Conservation (phyloP, 2,113 vertebrate genomes). For the Syngnathus scovelli region DNA sequence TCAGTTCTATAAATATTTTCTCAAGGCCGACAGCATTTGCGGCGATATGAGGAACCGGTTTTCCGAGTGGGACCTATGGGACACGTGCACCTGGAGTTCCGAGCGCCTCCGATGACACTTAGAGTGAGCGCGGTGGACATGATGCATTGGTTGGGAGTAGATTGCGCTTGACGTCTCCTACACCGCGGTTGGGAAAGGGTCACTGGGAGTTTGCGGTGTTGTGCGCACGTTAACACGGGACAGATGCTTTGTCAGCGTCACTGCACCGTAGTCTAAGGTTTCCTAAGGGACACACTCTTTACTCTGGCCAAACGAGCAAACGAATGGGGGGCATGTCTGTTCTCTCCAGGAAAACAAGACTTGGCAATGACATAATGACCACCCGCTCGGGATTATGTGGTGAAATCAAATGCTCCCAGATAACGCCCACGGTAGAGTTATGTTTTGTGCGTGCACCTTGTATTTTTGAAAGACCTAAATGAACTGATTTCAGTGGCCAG, state of each 20-base stretch:
- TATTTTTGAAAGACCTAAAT: slow-evolving; percentile 24
- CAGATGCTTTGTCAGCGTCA: slow-evolving; percentile 66
- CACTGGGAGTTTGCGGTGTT: slow-evolving; percentile 31
- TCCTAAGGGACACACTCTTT: slow-evolving; percentile 40
- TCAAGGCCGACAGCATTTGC: slow-evolving; percentile 31
- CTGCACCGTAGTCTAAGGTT: slow-evolving; percentile 44
- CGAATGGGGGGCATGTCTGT: slow-evolving; percentile 46
- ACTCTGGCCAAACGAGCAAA: slow-evolving; percentile 35
- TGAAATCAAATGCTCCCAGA: slow-evolving; percentile 49
- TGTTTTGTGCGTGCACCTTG: slow-evolving; percentile 44
- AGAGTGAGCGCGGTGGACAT: slow-evolving; percentile 15
- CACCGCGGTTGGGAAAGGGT: slow-evolving; percentile 35
- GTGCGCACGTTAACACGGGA: slow-evolving; percentile 40
- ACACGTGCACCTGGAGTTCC: slow-evolving; percentile 55
- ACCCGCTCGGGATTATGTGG: slow-evolving; percentile 54
- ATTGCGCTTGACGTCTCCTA: slow-evolving; percentile 38
- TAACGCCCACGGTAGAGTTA: slow-evolving; percentile 38
- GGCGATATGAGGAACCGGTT: slow-evolving; percentile 25
- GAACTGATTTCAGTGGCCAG: slow-evolving; percentile 31
- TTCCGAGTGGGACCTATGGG: slow-evolving; percentile 35
- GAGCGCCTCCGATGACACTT: slow-evolving; percentile 34
- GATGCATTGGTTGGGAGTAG: slow-evolving; percentile 38
- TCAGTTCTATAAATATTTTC: slow-evolving; percentile 63
- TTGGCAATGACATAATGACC: slow-evolving; percentile 60
- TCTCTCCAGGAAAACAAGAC: slow-evolving; percentile 40